These are phyloP conservation scores for Metopia argyrocephala DNA, from an alignment of 2,888 invertebrate species.

Conservation along the genomic window DNA sequence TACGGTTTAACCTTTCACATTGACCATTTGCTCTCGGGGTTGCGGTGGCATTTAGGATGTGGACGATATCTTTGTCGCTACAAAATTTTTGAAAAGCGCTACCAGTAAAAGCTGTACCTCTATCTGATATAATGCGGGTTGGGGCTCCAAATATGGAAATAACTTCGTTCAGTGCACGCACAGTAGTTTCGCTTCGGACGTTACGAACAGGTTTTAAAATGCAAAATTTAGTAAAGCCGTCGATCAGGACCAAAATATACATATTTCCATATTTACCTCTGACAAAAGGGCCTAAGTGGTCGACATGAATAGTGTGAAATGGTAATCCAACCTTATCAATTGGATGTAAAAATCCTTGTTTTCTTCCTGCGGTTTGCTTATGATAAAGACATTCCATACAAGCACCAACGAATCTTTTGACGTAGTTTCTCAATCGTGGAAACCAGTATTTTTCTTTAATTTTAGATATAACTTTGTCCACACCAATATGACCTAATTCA, in stretches of 20 bases:
- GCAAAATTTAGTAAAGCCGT: constrained; percentile 61
- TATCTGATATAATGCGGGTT: constrained; percentile 14
- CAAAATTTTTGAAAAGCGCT: background rate
- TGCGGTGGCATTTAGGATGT: constrained; percentile 16
- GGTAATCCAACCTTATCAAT: constrained; percentile 75
- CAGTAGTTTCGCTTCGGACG: background rate
- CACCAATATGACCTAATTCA: constrained; percentile 57
- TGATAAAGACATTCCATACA: constrained; percentile 72
- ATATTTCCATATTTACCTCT: constrained; percentile 70
- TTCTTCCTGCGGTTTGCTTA: constrained; percentile 68
- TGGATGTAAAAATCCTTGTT: constrained; percentile 73
- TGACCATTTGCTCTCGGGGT: too few species aligned
- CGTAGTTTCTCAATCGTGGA: constrained; percentile 72
- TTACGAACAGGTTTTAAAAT: constrained; percentile 65
- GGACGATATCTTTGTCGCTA: background rate
- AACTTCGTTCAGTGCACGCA: background rate
- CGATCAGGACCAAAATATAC: constrained; percentile 73
- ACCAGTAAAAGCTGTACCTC: constrained; percentile 30
- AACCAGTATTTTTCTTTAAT: constrained; percentile 75
- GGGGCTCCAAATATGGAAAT: background rate
- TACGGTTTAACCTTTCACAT: too few species aligned
- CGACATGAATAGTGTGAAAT: constrained; percentile 73
- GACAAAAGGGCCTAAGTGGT: constrained; percentile 72
- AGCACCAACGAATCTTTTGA: constrained; percentile 73
- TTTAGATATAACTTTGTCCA: too few species aligned